Base-by-base conservation (phyloP, 2,797 vertebrate species). In the Megaceryle alcyon region DNA sequence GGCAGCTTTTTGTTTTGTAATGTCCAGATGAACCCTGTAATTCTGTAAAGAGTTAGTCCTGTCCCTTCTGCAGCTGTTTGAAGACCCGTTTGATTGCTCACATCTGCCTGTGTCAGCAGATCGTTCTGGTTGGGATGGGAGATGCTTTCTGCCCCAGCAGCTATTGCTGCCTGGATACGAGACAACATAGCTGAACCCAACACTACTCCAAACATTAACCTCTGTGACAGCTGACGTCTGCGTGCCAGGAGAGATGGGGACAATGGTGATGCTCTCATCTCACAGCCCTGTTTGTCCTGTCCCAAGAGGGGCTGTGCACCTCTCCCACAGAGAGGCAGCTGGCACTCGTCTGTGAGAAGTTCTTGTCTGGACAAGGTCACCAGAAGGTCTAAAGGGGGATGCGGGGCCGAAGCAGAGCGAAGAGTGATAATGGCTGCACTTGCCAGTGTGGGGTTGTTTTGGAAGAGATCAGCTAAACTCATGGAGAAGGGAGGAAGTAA, bases 381-480 rank as follows among this genome's bases (percentile, higher is more conserved):
- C 26, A 18, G 60, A 18, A n/a, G 12, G 39, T 8, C 7, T 17
- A 3, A 43, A 21, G 46, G 4, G 33, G n/a, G 44, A 5, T 7
- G 5, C 0, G 20, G n/a, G 63, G 31, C 2, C 7, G 59, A 35
- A 56, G 73, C 63, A 59, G 73, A 79, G 63, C 54, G 5, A 14
- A 41, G 57, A 31, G n/a, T 3, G 46, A 19, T 43, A 60, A 33
- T 22, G 43, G 12, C 25, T 20, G 25, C 12, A 3, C 59, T 85
- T 9, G 8, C 12, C 49, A n/a, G 25, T 0, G 2, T 0, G 2
- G 33, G 6, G 3, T 2, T 21, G 20, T 66, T 90, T 69, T 33
- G 61, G 65, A 75, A 65, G 37, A 37, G 16, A 35, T 26, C 41
- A 54, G 53, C 46, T 53, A 3, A 89, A 59, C 29, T 8, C 5